Evolutionary conservation across 2,888 invertebrate species (phyloP).

Genomic region (Oeneis ivallda): DNA sequence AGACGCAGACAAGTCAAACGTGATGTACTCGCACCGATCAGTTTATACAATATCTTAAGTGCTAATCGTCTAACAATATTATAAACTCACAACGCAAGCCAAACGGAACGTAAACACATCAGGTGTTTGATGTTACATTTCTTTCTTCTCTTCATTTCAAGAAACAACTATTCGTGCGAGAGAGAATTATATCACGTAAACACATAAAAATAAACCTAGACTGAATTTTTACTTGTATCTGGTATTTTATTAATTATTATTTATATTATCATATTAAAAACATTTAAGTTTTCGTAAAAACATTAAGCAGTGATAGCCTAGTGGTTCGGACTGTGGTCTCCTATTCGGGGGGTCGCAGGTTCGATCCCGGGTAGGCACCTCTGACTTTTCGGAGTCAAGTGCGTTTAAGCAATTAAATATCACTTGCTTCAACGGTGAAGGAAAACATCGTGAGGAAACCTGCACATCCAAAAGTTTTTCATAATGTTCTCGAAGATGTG

Average conservation of each 20-base stretch:
- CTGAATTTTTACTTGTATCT: neutral
- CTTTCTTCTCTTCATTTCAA: conserved; percentile 13
- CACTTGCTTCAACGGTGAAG: too few species aligned
- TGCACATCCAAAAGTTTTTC: too few species aligned
- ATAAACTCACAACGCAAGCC: conserved; percentile 30
- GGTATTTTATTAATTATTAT: conserved; percentile 2
- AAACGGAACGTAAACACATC: conserved; percentile 24
- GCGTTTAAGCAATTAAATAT: too few species aligned
- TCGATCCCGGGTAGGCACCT: too few species aligned
- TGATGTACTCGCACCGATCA: conserved; percentile 5
- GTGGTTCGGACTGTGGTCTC: too few species aligned
- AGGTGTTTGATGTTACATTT: conserved; percentile 20
- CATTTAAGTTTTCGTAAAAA: too few species aligned
- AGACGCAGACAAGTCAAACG: conserved; percentile 19
- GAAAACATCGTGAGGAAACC: too few species aligned
- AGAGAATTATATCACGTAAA: conserved; percentile 17
- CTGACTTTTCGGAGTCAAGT: too few species aligned
- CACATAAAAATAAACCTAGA: conserved; percentile 18
- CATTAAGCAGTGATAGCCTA: too few species aligned
- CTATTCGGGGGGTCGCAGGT: too few species aligned
- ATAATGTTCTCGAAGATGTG: too few species aligned
- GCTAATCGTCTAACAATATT: conserved; percentile 35
- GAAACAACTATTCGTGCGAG: conserved; percentile 9
- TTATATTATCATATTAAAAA: too few species aligned
- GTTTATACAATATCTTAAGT: conserved; percentile 25